Evolutionary conservation across 2,888 invertebrate species (phyloP).

Genomic region (Drosophila formosana): DNA sequence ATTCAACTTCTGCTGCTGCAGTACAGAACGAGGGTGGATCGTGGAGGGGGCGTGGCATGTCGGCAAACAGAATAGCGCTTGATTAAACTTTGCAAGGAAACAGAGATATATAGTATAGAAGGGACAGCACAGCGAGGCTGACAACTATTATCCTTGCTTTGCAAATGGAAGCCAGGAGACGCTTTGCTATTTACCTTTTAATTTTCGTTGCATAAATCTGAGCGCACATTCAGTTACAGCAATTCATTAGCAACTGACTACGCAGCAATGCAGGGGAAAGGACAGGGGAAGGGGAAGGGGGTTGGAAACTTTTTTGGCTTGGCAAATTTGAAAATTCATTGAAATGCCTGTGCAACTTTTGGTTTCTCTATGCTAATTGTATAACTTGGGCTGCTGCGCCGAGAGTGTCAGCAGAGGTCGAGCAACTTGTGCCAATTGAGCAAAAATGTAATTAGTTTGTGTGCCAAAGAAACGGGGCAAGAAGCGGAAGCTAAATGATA

Average conservation of each 20-base stretch:
- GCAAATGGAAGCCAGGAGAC: constrained; percentile 28
- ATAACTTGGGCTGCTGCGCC: constrained; percentile 52
- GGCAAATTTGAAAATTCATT: constrained; percentile 72
- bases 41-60: constrained; percentile 27
- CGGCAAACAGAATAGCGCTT: constrained; percentile 73
- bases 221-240: constrained; percentile 68
- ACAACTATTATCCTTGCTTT: constrained; percentile 61
- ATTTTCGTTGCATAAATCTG: constrained; percentile 75
- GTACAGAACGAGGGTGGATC: not conserved
- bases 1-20: constrained; percentile 48
- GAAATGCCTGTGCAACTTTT: constrained; percentile 73
- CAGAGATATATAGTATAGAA: not conserved
- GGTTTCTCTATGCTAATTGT: constrained; percentile 67
- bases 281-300: not conserved
- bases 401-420: constrained; percentile 63
- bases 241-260: constrained; percentile 69
- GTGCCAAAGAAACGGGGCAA: constrained; percentile 20
- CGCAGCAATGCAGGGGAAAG: not conserved
- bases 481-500: constrained; percentile 4
- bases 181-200: constrained; percentile 74
- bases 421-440: constrained; percentile 60
- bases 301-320: constrained; percentile 57
- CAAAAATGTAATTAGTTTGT: constrained; percentile 75
- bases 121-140: constrained; percentile 30
- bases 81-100: constrained; percentile 67